phyloP scores from a whole-genome alignment of 1,140 invertebrate genomes.

The Trypoxylus dichotomus region DNA sequence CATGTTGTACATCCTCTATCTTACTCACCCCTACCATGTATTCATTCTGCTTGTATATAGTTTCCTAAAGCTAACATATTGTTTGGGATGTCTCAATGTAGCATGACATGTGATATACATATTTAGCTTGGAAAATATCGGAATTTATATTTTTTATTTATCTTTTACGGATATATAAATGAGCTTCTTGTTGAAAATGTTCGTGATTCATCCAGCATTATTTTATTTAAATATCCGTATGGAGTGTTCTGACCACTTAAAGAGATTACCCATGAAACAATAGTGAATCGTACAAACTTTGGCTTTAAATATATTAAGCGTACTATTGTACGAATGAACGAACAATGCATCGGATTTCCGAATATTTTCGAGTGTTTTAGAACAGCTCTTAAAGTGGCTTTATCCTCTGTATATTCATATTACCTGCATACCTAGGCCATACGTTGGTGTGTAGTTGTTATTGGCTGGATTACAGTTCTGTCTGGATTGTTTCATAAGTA shows the following conservation, averaged over 20 bases:
- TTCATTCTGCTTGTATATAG: too few species aligned
- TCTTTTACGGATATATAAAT: background rate
- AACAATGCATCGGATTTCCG: conserved; percentile 9
- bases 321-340: background rate
- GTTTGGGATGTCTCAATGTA: too few species aligned
- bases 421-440: background rate
- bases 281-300: background rate
- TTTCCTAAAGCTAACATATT: too few species aligned
- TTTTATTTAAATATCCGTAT: background rate
- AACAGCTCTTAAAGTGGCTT: background rate
- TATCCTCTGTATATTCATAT: background rate
- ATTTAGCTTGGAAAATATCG: too few species aligned
- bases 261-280: background rate
- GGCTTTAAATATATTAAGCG: background rate
- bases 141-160: too few species aligned
- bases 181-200: background rate
- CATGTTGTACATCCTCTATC: too few species aligned
- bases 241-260: background rate
- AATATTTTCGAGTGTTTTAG: background rate
- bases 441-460: background rate
- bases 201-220: background rate
- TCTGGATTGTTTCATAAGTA: background rate
- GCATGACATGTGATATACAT: too few species aligned
- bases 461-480: background rate
- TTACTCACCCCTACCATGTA: too few species aligned